Conservation (phyloP, 2,113 vertebrate genomes). For the Xenopus borealis region DNA sequence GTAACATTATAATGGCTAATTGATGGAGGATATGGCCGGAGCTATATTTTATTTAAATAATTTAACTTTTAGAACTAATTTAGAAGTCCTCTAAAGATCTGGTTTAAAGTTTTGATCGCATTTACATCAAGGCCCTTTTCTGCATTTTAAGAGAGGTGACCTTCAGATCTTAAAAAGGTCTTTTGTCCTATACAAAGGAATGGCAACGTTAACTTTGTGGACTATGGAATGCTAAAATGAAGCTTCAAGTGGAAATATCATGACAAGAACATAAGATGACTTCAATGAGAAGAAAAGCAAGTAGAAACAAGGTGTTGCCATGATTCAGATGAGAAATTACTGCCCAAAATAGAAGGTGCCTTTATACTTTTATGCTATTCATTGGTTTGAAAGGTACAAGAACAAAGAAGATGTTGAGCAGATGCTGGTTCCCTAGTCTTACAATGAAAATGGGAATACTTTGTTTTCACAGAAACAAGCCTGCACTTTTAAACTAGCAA, state of each 20-base stretch:
- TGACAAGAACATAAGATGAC: background rate
- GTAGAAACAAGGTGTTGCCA: background rate
- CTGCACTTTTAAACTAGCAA: constrained; percentile 12
- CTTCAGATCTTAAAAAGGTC: too few relatives aligned
- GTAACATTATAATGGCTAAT: too few relatives aligned
- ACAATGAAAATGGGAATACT: constrained; percentile 34
- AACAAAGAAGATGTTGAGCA: constrained; percentile 31
- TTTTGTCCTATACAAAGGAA: too few relatives aligned
- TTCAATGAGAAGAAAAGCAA: constrained; percentile 20
- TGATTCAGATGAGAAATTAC: constrained; percentile 35
- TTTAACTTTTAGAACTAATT: too few relatives aligned
- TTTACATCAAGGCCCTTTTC: too few relatives aligned
- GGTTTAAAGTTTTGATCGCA: too few relatives aligned
- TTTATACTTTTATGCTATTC: constrained; percentile 26
- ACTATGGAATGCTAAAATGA: background rate
- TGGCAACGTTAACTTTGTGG: too few relatives aligned
- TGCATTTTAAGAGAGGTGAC: too few relatives aligned
- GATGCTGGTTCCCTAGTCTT: constrained; percentile 6
- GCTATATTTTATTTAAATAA: too few relatives aligned
- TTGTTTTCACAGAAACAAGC: constrained; percentile 38
- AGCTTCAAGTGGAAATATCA: background rate
- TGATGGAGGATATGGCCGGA: too few relatives aligned
- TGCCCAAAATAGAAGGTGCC: constrained; percentile 15
- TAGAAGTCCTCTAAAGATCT: too few relatives aligned
- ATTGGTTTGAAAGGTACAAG: constrained; percentile 32